A percentile compares a stretch with the other conserved stretches of the same genome.
Evolutionary conservation across 2,797 vertebrate genomes (phyloP).

Genomic region (Mus minutoides): DNA sequence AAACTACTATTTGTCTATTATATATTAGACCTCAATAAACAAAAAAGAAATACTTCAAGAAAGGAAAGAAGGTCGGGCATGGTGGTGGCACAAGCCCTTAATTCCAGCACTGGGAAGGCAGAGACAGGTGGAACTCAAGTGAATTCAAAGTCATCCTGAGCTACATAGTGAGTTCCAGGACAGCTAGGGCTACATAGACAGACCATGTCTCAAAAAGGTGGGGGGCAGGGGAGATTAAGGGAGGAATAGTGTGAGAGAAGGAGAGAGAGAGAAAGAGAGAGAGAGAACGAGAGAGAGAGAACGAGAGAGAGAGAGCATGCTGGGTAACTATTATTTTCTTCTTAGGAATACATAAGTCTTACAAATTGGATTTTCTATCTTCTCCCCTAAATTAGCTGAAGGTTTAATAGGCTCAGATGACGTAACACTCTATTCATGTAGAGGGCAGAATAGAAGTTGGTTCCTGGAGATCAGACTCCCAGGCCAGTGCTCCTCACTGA

Average conservation of each 20-base stretch:
- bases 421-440: background rate
- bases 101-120: background rate
- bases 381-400: slow-evolving; percentile 18
- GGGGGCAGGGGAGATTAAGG: accelerated
- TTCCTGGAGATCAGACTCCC: background rate
- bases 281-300: too few species aligned
- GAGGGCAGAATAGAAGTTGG: background rate
- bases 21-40: background rate
- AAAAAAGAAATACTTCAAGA: background rate
- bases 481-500: background rate
- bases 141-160: background rate
- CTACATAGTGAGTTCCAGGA: background rate
- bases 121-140: background rate
- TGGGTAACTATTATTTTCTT: background rate
- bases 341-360: background rate
- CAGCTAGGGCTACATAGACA: background rate
- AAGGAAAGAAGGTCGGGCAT: background rate
- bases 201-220: background rate
- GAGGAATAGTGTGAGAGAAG: accelerated
- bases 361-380: background rate
- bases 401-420: background rate
- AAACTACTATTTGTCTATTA: background rate
- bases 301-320: too few species aligned
- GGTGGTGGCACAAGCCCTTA: background rate
- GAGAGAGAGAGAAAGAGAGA: accelerated